Evolutionary conservation across 2,797 vertebrate genomes (phyloP).

Genomic region (Danio jaintianensis): DNA sequence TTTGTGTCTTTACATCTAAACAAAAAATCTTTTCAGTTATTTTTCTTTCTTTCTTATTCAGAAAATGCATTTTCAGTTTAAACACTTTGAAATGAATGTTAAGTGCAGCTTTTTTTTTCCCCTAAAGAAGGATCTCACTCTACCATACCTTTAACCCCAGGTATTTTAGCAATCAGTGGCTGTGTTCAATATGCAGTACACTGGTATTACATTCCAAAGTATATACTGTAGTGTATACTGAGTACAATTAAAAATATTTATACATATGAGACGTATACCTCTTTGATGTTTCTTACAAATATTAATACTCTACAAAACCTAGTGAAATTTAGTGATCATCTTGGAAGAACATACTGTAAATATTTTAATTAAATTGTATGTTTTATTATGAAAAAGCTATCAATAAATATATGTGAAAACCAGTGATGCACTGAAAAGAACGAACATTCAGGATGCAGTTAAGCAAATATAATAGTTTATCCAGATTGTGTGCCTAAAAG

Average conservation of each 20-base stretch:
- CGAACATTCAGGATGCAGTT: no score
- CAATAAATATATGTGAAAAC: no score
- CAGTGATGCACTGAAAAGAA: no score
- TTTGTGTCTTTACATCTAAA: neutral
- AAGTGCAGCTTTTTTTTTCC: neutral
- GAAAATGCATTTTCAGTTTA: conserved; percentile 5
- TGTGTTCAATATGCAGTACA: neutral
- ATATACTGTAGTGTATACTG: neutral
- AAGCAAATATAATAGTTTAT: no score
- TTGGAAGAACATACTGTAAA: no score
- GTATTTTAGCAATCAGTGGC: neutral
- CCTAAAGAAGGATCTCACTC: conserved; percentile 22
- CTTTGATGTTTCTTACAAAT: neutral
- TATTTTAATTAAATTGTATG: no score
- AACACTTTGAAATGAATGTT: neutral
- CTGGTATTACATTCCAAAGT: no score
- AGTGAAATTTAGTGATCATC: no score
- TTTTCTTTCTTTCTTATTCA: no score
- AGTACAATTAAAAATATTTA: neutral
- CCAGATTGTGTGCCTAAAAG: no score
- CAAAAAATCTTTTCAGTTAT: neutral
- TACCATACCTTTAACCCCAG: conserved; percentile 23
- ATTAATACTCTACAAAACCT: neutral
- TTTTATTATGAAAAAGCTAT: no score
- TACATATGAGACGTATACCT: neutral